Conservation (phyloP, 2,797 vertebrate genomes). For the Notolabrus celidotus region DNA sequence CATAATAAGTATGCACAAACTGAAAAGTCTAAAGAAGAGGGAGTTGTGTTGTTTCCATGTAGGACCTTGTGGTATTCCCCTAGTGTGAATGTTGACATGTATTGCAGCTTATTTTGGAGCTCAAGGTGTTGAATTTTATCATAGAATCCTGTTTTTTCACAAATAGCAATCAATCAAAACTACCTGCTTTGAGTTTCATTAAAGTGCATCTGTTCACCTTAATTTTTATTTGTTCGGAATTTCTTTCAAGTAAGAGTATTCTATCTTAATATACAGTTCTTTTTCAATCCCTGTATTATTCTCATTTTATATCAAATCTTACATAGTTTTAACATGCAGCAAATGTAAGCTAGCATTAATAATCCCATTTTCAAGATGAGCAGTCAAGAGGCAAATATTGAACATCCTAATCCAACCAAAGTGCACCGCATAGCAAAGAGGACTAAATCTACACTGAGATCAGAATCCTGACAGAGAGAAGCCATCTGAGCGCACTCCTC, state of each 20-base stretch:
- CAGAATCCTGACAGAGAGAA: slow-evolving; percentile 33
- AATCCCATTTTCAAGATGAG: slow-evolving; percentile 23
- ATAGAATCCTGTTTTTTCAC: too few relatives aligned
- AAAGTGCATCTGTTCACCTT: neutral
- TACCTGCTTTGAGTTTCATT: too few relatives aligned
- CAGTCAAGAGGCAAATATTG: slow-evolving; percentile 30
- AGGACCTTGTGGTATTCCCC: too few relatives aligned
- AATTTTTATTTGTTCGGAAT: neutral
- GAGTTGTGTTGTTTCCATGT: too few relatives aligned
- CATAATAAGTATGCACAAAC: too few relatives aligned
- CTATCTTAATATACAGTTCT: neutral
- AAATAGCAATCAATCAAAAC: too few relatives aligned
- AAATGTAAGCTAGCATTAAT: neutral
- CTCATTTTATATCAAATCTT: neutral
- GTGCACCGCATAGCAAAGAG: slow-evolving; percentile 12
- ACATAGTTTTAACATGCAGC: slow-evolving; percentile 1
- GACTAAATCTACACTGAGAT: slow-evolving; percentile 41
- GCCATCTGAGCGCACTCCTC: slow-evolving; percentile 51
- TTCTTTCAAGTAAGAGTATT: neutral
- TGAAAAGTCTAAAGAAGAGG: too few relatives aligned
- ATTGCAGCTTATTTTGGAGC: neutral
- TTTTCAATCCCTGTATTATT: neutral
- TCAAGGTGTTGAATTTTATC: neutral
- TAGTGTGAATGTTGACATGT: neutral
- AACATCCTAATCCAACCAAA: slow-evolving; percentile 36